A percentile compares a stretch with the other conserved stretches of the same genome.
These are phyloP conservation scores for Apotomis capreana DNA, from an alignment of 2,888 invertebrate genomes.

Conservation along the genomic window DNA sequence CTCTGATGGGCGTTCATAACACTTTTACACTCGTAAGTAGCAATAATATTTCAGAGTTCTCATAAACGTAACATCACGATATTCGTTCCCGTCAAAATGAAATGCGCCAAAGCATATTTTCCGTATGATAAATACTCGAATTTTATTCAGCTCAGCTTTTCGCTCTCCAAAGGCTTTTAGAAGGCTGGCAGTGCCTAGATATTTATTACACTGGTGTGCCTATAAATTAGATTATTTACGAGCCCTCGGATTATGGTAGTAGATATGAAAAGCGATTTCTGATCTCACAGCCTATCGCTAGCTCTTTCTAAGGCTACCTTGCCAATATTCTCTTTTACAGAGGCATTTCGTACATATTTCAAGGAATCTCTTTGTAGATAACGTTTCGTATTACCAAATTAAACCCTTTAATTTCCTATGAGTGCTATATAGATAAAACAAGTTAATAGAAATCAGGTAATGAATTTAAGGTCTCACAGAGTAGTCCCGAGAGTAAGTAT, in stretches of 20 bases:
- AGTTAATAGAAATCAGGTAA: conserved; percentile 23
- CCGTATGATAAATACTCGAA: conserved; percentile 31
- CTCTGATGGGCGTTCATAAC: too few species aligned
- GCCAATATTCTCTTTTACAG: conserved; percentile 11
- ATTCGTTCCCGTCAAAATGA: conserved; percentile 13
- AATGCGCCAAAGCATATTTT: conserved; percentile 27
- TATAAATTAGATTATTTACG: conserved; percentile 41
- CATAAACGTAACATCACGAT: conserved; percentile 1
- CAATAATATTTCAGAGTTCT: not conserved
- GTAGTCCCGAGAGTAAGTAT: conserved; percentile 6
- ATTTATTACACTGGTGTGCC: conserved; percentile 36
- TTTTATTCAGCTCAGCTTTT: conserved; percentile 8
- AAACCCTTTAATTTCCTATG: conserved; percentile 28
- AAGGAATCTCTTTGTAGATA: conserved; percentile 15
- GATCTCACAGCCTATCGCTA: conserved; percentile 26
- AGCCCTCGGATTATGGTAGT: conserved; percentile 22
- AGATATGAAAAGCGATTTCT: conserved; percentile 39
- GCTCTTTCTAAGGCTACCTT: not conserved
- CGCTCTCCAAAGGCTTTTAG: conserved; percentile 36
- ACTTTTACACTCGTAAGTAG: not conserved
- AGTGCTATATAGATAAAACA: conserved; percentile 1
- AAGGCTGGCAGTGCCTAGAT: conserved; percentile 24
- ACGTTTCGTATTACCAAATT: not conserved
- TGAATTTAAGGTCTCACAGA: conserved; percentile 20
- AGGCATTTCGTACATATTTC: not conserved